These are phyloP conservation scores for Carpatolechia fugitivella DNA, from an alignment of 2,888 invertebrate species.

Conservation along the genomic window DNA sequence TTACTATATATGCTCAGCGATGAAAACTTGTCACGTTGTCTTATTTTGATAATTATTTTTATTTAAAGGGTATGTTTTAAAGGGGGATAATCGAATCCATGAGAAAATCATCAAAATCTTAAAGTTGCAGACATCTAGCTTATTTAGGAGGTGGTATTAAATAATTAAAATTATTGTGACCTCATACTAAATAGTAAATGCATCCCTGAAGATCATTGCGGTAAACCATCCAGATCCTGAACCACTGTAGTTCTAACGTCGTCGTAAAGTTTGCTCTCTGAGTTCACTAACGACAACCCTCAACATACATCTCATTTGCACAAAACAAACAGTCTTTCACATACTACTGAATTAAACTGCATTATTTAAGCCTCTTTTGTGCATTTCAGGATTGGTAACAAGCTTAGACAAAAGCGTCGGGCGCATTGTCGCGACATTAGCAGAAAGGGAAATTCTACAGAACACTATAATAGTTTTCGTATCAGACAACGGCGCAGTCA, in stretches of 20 bases:
- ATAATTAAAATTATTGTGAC: no score
- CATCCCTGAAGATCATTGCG: background rate
- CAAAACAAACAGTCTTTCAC: slow-evolving; percentile 21
- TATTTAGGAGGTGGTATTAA: no score
- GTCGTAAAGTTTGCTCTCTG: no score
- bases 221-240: no score
- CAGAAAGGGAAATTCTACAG: slow-evolving; percentile 83
- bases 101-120: no score
- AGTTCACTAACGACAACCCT: slow-evolving; percentile 27
- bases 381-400: slow-evolving; percentile 80
- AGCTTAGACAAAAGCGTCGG: slow-evolving; percentile 91
- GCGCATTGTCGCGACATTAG: slow-evolving; percentile 83
- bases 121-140: no score
- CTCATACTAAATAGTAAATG: background rate
- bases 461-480: slow-evolving; percentile 92
- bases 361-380: slow-evolving; percentile 4
- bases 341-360: background rate
- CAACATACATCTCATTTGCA: slow-evolving; percentile 58
- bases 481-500: slow-evolving; percentile 93
- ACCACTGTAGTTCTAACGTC: no score
- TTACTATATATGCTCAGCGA: no score
- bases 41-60: no score
- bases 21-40: no score
- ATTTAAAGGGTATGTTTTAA: no score
- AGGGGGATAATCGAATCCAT: no score